Base-by-base conservation (phyloP, 2,888 invertebrate genomes). In the Cryptus viduatorius region DNA sequence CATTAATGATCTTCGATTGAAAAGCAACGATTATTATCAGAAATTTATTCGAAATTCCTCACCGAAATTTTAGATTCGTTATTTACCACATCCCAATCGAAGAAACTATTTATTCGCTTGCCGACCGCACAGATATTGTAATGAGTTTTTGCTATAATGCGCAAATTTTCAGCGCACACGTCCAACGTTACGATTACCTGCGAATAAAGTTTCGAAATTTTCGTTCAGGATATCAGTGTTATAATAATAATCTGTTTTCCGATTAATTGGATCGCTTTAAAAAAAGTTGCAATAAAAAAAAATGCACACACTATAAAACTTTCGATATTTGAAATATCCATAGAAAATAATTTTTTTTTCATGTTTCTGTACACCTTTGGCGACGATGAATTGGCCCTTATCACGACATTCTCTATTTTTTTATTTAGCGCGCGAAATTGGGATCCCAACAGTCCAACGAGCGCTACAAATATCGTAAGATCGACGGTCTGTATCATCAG, bases 401-500 rank as follows among this genome's bases (percentile, higher is more conserved):
- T 59, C 37, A 77, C 69, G 37, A 86, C 79, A n/a, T 14, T 56
- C 42, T 50, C 50, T 42, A 86, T 73, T 79, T 83, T 83, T 4
- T 83, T 64, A 42, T 86, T 86, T 1, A 86, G 5, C 1, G 69
- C 68, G 10, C 61, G 79, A 14, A 86, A 82, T 14, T 73, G 61
- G n/a, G 59, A 29, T 24, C 82, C 83, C 5, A 86, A 65, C 29
- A 80, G 44, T 1, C 78, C 78, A 1, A 83, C 53, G 16, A 86
- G 46, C 24, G 78, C 56, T 10, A 71, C 71, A 12, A 86, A 79
- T n/a, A 86, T 79, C n/a, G 82, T 85, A 16, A 80, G 31, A 67
- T 84, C 48, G 14, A 83, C 68, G 4, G 46, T 42, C 56, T 56
- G 56, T 24, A 24, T 24, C 19, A 56, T 12, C 24, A 56, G 56